Evolutionary conservation across 1,140 invertebrate genomes (phyloP), one percentile per base, ranked within the genome.

Genomic region (Papilio glaucus): DNA sequence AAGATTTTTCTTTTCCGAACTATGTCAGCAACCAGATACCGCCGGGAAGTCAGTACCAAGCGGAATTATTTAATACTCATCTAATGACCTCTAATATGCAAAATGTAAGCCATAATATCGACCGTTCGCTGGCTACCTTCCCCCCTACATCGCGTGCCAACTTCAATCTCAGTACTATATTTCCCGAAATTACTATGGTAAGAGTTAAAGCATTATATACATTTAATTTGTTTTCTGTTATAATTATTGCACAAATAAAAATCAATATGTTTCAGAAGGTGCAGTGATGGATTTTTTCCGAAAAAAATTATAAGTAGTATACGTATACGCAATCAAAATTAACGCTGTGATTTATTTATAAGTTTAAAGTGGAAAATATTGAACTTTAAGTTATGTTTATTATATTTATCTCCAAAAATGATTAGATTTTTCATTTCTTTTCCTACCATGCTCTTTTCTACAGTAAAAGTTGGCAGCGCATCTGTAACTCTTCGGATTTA

Each of bases 141-240:
- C 90, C 91, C 10, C 85, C 83, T 6, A 85, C 89, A 5, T 91
- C 91, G 7, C 81, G 91, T 21, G 87, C 89, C 57, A 93, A 92
- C 73, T 93, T 93, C 71, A 92, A 92, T 45, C 82, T 93, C 1
- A 93, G 91, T 65, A 89, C 91, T 38, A 88, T 93, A 74, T 93
- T 93, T 81, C 91, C 91, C 29, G 91, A 93, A 86, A 93, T 93
- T 71, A 91, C 91, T 38, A 93, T 90, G 89, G 89, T 92, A 75
- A 88, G 85, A 81, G 62, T 13, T n/a, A 2, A 18, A 61, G 13
- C 18, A 41, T 3, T 3, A 33, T 38, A 18, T 29, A 42, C 18
- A 74, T 67, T 37, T 38, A 9, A 39, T 57, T 60, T 37, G 18
- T 60, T 24, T 33, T 61, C 15, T 62, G 12, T 57, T 21, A n/a